These are phyloP conservation scores for Amiota minor DNA, from an alignment of 2,888 invertebrate genomes.

Conservation along the genomic window DNA sequence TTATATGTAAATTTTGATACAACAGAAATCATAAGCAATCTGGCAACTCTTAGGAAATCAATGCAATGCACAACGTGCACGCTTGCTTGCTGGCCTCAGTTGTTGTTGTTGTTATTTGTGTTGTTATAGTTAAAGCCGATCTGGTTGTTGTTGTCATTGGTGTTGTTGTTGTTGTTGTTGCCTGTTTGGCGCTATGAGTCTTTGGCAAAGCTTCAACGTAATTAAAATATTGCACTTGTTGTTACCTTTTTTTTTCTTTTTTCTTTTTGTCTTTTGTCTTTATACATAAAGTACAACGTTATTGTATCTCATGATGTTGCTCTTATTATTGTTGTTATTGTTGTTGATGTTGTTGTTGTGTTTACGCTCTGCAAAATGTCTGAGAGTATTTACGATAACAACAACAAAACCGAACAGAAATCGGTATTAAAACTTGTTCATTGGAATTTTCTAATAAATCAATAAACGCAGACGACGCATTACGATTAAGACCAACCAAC, in stretches of 20 bases:
- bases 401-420: slow-evolving; percentile 38
- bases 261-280: slow-evolving; percentile 25
- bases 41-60: slow-evolving; percentile 57
- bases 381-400: slow-evolving; percentile 37
- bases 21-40: slow-evolving; percentile 10
- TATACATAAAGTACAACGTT: not conserved
- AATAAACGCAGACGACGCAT: slow-evolving; percentile 66
- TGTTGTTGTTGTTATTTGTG: slow-evolving; percentile 41
- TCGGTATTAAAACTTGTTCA: slow-evolving; percentile 68
- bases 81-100: slow-evolving; percentile 20
- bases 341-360: slow-evolving; percentile 31
- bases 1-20: not conserved
- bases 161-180: slow-evolving; percentile 41
- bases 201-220: slow-evolving; percentile 50
- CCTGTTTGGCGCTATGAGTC: slow-evolving; percentile 1
- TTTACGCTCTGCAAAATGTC: slow-evolving; percentile 35
- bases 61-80: slow-evolving; percentile 35
- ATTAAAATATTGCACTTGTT: slow-evolving; percentile 72
- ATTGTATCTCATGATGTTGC: slow-evolving; percentile 23
- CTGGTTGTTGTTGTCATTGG: slow-evolving; percentile 30
- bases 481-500: slow-evolving; percentile 38
- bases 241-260: slow-evolving; percentile 54
- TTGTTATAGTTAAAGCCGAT: slow-evolving; percentile 32
- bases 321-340: slow-evolving; percentile 34
- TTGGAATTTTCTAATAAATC: slow-evolving; percentile 71